Evolutionary conservation across 2,888 invertebrate genomes (phyloP).

Genomic region (Rotaria socialis): DNA sequence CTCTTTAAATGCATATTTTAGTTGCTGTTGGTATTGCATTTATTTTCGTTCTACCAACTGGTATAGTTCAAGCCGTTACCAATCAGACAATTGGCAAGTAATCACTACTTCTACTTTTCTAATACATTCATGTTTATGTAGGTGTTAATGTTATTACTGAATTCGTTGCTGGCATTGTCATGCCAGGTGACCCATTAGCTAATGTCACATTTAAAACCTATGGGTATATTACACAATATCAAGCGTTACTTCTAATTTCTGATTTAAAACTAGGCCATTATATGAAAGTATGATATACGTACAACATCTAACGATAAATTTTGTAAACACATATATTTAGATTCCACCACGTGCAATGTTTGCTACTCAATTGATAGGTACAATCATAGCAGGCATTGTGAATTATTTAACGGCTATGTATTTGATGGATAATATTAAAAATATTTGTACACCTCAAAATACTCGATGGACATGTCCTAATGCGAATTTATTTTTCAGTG

Average conservation of each 20-base stretch:
- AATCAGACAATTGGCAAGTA: not conserved
- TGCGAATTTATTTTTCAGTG: not conserved
- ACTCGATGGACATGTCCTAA: not conserved
- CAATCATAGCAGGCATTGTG: not conserved
- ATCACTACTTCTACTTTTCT: not conserved
- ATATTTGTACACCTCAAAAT: not conserved
- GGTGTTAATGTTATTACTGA: conserved; percentile 8
- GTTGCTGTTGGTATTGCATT: not conserved
- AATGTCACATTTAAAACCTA: not conserved
- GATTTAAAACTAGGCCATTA: conserved; percentile 20
- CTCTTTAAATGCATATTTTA: not conserved
- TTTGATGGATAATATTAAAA: not conserved
- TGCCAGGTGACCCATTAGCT: not conserved
- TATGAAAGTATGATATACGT: not conserved
- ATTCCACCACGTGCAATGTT: conserved; percentile 16
- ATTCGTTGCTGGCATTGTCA: not conserved
- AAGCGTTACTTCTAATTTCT: not conserved
- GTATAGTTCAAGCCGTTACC: not conserved
- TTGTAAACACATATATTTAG: not conserved
- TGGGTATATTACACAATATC: not conserved
- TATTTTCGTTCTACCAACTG: not conserved
- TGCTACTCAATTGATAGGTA: not conserved
- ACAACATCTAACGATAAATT: not conserved
- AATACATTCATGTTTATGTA: not conserved
- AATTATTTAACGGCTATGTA: not conserved